Evolutionary conservation across 2,113 vertebrate genomes (phyloP).

Genomic region (Rattus rattus): DNA sequence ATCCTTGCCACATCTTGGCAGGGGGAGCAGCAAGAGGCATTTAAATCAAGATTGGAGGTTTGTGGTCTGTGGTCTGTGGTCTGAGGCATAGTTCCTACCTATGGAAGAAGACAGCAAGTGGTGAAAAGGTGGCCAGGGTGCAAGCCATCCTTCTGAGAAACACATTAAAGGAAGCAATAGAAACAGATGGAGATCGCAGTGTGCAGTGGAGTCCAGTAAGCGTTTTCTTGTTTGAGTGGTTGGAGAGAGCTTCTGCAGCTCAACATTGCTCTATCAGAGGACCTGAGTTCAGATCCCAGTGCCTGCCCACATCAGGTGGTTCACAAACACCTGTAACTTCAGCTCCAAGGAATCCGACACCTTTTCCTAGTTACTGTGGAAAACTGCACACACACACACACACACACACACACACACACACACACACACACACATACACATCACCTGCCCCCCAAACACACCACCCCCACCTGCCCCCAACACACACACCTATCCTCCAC

Average conservation of each 20-base stretch:
- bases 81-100: too few relatives aligned
- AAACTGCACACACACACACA: rapidly evolving
- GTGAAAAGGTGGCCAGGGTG: not conserved
- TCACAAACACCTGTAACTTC: not conserved
- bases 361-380: not conserved
- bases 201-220: not conserved
- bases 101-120: not conserved
- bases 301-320: not conserved
- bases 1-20: not conserved
- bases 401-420: not conserved
- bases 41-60: not conserved
- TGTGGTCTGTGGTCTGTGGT: not conserved
- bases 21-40: not conserved
- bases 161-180: not conserved
- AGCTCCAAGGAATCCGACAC: not conserved
- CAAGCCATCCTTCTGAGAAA: not conserved
- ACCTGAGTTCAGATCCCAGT: not conserved
- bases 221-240: not conserved
- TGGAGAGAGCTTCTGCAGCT: not conserved
- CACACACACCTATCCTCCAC: too few relatives aligned
- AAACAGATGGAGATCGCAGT: not conserved
- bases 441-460: too few relatives aligned
- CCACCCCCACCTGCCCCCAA: too few relatives aligned
- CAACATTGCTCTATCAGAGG: not conserved
- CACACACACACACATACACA: too few relatives aligned